phyloP scores from a whole-genome alignment of 2,797 vertebrate genomes.

The Graptemys geographica region DNA sequence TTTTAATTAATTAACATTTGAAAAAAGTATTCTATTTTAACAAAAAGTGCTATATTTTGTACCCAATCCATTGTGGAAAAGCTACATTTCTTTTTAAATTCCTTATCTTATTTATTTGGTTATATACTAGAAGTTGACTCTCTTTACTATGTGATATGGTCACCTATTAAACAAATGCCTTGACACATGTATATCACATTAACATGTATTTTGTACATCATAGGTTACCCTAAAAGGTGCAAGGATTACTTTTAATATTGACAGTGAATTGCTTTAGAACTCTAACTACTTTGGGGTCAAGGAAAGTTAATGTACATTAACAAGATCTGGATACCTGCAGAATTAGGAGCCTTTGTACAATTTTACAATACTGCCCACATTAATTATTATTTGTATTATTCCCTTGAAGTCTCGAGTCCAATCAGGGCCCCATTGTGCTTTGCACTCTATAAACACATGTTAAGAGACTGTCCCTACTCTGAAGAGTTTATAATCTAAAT shows the following conservation, averaged over 20 bases:
- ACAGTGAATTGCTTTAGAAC: background rate
- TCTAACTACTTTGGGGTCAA: accelerated
- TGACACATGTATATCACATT: background rate
- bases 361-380: background rate
- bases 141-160: background rate
- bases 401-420: background rate
- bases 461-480: background rate
- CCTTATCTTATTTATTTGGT: background rate
- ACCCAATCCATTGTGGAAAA: background rate
- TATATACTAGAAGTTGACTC: background rate
- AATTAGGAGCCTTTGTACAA: background rate
- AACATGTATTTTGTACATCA: background rate
- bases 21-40: conserved; percentile 9
- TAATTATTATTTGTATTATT: accelerated
- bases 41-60: background rate
- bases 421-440: background rate
- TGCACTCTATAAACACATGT: background rate
- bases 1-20: conserved; percentile 38
- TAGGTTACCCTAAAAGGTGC: background rate
- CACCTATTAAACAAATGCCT: background rate
- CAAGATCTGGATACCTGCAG: background rate
- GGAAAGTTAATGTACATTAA: background rate
- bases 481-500: background rate
- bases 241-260: background rate
- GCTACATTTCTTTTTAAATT: background rate